Evolutionary conservation across 1,140 invertebrate species (phyloP), one percentile per base, ranked within the genome.

Genomic region (Vanessa atalanta): DNA sequence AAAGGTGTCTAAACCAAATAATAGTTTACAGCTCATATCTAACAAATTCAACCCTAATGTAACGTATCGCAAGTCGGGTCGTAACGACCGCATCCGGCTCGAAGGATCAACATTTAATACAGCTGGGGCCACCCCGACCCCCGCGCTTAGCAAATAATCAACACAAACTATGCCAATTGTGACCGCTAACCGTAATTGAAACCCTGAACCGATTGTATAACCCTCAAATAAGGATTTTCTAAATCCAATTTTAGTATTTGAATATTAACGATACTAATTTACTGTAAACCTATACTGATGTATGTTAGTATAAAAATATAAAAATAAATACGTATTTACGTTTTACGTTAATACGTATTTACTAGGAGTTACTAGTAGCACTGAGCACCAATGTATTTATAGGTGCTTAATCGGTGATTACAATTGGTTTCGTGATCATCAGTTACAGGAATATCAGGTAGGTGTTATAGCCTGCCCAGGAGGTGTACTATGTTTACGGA

Each of bases 131-230:
- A 16, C 7, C 23, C 23, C 55, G 23, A 60, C 23, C 65, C 48
- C 55, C n/a, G 53, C 57, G 72, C 65, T 73, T 73, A 64, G 72
- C 71, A 73, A 73, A 73, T 73, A 68, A 73, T 68, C 72, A 73
- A 68, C 65, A 55, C 65, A 68, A 73, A 73, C 72, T 73, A 64
- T 73, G 65, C 47, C 65, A 68, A 68, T 73, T 68, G 57, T 69
- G 72, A 65, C 70, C 70, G 26, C 61, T 53, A 65, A 55, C 70
- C 61, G 61, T 71, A 71, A 71, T 65, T 71, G 70, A 71, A 65
- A 71, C 70, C 70, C 70, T 31, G 51, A 53, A 47, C 53, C 67
- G 47, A 70, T 70, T 60, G 43, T 70, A 69, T 69, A 69, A 70
- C 67, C 47, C 53, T 70, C 31, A 47, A 70, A 55, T 70, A 14